Conservation (phyloP, 2,797 vertebrate genomes). For the Squalus acanthias region DNA sequence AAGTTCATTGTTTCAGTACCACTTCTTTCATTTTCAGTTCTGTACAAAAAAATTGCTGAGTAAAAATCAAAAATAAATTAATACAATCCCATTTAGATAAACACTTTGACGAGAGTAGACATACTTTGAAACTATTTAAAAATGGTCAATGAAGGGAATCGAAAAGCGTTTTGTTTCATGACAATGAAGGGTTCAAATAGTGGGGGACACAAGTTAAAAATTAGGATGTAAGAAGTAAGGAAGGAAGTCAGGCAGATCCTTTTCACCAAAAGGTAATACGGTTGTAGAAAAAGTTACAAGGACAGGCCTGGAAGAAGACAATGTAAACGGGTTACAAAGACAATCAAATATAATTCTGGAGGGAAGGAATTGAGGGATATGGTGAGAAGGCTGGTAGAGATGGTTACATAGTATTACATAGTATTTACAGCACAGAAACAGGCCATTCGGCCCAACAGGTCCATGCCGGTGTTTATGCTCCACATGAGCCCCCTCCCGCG, state of each 20-base stretch:
- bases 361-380: neutral
- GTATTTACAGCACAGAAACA: too few species aligned
- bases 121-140: neutral
- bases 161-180: neutral
- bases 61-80: neutral
- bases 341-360: neutral
- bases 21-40: neutral
- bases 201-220: neutral
- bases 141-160: neutral
- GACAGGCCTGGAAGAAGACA: neutral
- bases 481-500: too few species aligned
- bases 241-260: neutral
- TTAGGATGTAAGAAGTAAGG: neutral
- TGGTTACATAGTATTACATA: neutral
- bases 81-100: neutral
- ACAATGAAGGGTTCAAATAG: neutral
- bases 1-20: neutral
- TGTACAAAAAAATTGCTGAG: neutral
- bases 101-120: neutral
- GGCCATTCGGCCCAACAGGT: too few species aligned
- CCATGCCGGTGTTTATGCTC: too few species aligned
- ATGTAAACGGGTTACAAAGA: neutral
- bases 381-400: neutral
- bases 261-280: neutral
- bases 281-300: neutral